Conservation (phyloP, 2,888 invertebrate species). For the Microctonus hyperodae region DNA sequence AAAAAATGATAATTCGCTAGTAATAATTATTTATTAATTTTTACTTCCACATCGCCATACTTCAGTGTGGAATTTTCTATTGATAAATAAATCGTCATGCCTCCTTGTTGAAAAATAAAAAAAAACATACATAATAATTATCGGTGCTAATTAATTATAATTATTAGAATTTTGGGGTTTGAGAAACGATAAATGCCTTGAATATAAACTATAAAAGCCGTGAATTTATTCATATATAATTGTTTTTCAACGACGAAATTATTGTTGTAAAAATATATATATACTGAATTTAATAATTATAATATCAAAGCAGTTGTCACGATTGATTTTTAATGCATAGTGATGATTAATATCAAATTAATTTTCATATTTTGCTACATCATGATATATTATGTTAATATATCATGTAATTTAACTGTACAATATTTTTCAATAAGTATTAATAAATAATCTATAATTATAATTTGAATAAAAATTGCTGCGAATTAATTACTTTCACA, state of each 20-base stretch:
- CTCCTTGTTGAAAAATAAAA: slow-evolving; percentile 13
- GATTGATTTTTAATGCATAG: background rate
- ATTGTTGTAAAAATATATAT: background rate
- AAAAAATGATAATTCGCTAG: background rate
- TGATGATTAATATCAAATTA: background rate
- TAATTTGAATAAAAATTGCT: background rate
- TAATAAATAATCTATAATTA: background rate
- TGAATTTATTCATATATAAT: slow-evolving; percentile 26
- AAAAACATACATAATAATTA: slow-evolving; percentile 1
- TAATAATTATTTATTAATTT: slow-evolving; percentile 16
- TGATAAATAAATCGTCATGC: background rate
- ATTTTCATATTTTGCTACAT: background rate
- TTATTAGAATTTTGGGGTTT: background rate
- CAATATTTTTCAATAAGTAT: background rate
- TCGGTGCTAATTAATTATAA: slow-evolving; percentile 25
- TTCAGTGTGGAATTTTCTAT: background rate
- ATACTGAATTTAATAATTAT: background rate
- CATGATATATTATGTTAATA: background rate
- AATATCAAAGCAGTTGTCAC: background rate
- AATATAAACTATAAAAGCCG: slow-evolving; percentile 10
- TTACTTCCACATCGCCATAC: slow-evolving; percentile 15
- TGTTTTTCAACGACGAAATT: slow-evolving; percentile 12
- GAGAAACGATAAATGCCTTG: slow-evolving; percentile 2
- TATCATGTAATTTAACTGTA: background rate
- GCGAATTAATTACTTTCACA: background rate